These are phyloP conservation scores for Odocoileus hemionus DNA, from an alignment of 2,113 vertebrate genomes.

Conservation along the genomic window DNA sequence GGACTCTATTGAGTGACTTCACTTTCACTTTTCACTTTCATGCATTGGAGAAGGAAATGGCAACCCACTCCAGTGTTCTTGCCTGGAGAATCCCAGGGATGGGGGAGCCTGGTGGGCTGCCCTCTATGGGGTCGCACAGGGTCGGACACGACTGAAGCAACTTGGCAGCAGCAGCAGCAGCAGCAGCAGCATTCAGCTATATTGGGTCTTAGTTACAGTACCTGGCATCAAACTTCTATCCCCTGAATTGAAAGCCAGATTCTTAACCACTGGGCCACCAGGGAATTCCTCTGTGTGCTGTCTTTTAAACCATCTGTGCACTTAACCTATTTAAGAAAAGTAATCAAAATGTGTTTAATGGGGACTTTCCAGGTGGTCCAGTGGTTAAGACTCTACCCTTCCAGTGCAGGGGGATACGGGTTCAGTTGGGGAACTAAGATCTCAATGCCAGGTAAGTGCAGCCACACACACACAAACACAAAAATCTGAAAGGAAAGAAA, in stretches of 20 bases:
- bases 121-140: too few species aligned
- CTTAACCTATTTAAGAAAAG: background rate
- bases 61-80: too few species aligned
- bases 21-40: too few species aligned
- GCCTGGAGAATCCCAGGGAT: too few species aligned
- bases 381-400: background rate
- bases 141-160: too few species aligned
- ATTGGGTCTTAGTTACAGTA: background rate
- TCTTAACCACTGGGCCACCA: background rate
- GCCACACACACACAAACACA: background rate
- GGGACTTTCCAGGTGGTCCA: background rate
- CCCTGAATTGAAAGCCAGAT: background rate
- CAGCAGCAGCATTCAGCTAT: background rate
- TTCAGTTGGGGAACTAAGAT: background rate
- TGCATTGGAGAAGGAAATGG: too few species aligned
- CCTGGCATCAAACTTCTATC: background rate
- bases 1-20: too few species aligned
- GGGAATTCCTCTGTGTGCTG: background rate
- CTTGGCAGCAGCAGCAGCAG: too few species aligned
- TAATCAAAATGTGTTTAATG: background rate
- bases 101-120: too few species aligned
- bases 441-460: background rate
- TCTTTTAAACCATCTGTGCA: background rate
- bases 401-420: background rate
- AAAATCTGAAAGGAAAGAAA: background rate